A percentile compares a stretch with the other conserved stretches of the same genome.
Conservation (phyloP, 2,113 vertebrate species). For the Anoplopoma fimbria region DNA sequence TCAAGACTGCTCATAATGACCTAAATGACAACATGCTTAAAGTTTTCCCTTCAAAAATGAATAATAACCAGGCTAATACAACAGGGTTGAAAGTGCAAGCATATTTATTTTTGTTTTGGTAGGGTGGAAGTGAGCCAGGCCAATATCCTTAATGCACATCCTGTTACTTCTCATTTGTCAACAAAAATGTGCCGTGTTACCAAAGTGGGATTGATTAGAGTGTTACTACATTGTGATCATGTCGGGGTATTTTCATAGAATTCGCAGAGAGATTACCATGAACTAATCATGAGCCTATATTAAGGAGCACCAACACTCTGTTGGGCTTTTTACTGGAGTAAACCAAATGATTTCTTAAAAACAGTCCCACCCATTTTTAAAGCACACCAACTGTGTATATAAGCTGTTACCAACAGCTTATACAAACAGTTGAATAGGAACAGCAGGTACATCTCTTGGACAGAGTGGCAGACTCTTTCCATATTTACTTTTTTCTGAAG, state of each 20-base stretch:
- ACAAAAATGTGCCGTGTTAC: conserved; percentile 5
- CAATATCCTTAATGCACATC: conserved; percentile 77
- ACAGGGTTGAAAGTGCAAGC: too few species aligned
- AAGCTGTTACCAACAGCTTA: conserved; percentile 18
- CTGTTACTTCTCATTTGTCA: conserved; percentile 69
- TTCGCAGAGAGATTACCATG: conserved; percentile 24
- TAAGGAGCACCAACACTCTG: not conserved
- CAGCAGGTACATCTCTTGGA: conserved; percentile 4
- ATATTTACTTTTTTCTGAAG: not conserved
- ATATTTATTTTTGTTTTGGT: conserved; percentile 2
- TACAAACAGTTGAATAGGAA: conserved; percentile 50
- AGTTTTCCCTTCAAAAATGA: not conserved
- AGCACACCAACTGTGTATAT: conserved; percentile 50
- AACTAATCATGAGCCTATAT: conserved; percentile 43
- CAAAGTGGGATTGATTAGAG: not conserved
- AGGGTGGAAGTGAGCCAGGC: conserved; percentile 41
- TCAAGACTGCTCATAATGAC: not conserved
- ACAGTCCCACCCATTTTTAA: conserved; percentile 76
- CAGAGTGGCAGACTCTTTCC: not conserved
- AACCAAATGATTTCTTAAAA: conserved; percentile 51
- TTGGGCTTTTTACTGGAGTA: conserved; percentile 25
- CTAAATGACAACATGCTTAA: not conserved
- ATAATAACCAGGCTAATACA: not conserved
- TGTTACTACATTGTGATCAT: not conserved
- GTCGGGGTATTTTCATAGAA: not conserved